Conservation (phyloP, 1,140 invertebrate genomes). For the Drosophila pseudoobscura region DNA sequence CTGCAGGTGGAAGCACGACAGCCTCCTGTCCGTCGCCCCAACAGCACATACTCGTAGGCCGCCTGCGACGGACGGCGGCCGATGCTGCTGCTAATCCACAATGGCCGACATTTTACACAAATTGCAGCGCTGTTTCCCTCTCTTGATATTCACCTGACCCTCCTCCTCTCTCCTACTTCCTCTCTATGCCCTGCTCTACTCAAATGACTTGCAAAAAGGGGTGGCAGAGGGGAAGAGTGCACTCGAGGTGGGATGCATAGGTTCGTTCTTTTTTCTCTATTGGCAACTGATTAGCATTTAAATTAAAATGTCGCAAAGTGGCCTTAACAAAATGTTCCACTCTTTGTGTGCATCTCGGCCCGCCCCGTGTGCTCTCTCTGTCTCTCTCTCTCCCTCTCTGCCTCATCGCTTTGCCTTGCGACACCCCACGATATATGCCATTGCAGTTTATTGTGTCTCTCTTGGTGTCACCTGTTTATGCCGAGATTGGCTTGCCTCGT, state of each 20-base stretch:
- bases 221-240: constrained; percentile 7
- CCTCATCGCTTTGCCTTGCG: constrained; percentile 12
- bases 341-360: constrained; percentile 21
- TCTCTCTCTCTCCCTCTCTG: neutral
- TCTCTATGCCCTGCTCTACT: constrained; percentile 1
- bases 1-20: too few species aligned
- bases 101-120: constrained; percentile 75
- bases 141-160: too few species aligned
- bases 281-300: constrained; percentile 80
- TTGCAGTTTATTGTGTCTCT: constrained; percentile 63
- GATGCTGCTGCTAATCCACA: constrained; percentile 60
- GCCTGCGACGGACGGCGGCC: constrained; percentile 17
- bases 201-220: constrained; percentile 47
- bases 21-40: neutral
- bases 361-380: neutral
- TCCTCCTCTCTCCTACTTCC: neutral
- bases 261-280: constrained; percentile 70
- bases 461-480: constrained; percentile 66
- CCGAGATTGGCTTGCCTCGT: constrained; percentile 61
- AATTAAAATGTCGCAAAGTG: constrained; percentile 81
- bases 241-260: constrained; percentile 44
- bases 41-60: constrained; percentile 17
- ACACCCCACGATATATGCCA: constrained; percentile 12
- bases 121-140: constrained; percentile 55
- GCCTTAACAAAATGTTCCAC: constrained; percentile 76